phyloP scores from a whole-genome alignment of 2,797 vertebrate genomes.

The Siniperca obscura region DNA sequence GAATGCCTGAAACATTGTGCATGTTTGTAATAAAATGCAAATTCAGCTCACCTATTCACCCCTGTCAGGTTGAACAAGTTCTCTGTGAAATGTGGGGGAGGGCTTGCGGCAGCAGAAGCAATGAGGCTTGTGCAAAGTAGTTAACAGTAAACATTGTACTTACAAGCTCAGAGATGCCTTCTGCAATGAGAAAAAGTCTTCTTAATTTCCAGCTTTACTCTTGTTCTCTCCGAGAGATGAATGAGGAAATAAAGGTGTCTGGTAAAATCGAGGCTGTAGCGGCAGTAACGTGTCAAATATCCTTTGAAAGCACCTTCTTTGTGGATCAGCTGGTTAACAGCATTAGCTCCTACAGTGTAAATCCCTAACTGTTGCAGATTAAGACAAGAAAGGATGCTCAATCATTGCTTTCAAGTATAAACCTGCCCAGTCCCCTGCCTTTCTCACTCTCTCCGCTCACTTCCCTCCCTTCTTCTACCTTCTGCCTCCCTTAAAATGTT shows the following conservation, averaged over 20 bases:
- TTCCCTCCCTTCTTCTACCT: constrained; percentile 15
- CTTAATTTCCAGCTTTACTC: constrained; percentile 34
- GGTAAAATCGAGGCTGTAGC: constrained; percentile 14
- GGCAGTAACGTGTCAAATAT: constrained; percentile 36
- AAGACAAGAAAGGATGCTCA: constrained; percentile 75
- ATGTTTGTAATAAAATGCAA: constrained; percentile 75
- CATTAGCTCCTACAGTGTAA: constrained; percentile 57
- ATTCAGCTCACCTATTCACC: constrained; percentile 77
- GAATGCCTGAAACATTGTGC: constrained; percentile 43
- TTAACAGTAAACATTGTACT: constrained; percentile 63
- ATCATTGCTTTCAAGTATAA: constrained; percentile 76
- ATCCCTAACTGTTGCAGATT: constrained; percentile 82
- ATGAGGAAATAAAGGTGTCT: constrained; percentile 28
- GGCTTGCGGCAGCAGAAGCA: constrained; percentile 48
- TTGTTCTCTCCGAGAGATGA: constrained; percentile 11
- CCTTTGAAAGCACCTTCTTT: constrained; percentile 50
- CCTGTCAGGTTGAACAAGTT: constrained; percentile 74
- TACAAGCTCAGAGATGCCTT: constrained; percentile 60
- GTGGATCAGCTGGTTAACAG: constrained; percentile 59
- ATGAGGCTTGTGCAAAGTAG: constrained; percentile 57
- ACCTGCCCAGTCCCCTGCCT: constrained; percentile 67
- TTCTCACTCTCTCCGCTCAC: constrained; percentile 25
- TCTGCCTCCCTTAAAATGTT: constrained; percentile 59
- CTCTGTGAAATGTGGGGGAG: constrained; percentile 51
- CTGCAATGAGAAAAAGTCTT: constrained; percentile 32